phyloP scores from a whole-genome alignment of 1,140 invertebrate species.

The Aleiodes sp. region DNA sequence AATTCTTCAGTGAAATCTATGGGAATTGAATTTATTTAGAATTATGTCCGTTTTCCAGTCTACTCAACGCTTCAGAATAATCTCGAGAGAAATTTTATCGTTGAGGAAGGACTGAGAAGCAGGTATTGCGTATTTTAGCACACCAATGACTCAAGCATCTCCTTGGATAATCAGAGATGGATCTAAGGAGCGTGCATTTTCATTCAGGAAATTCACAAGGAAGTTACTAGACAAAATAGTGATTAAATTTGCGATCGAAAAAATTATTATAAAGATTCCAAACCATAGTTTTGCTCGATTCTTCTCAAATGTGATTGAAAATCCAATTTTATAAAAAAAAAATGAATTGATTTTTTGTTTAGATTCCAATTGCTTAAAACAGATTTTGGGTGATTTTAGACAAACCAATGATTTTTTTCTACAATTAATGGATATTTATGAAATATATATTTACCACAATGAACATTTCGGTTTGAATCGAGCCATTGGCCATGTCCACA shows the following conservation, averaged over 20 bases:
- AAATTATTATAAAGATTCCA: no score
- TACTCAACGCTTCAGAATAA: constrained; percentile 29
- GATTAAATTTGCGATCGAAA: not conserved
- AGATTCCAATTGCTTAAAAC: no score
- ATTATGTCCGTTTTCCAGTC: constrained; percentile 44
- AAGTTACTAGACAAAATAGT: not conserved
- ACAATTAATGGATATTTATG: no score
- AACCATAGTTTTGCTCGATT: no score
- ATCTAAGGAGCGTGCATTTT: constrained; percentile 62
- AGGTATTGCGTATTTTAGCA: constrained; percentile 63
- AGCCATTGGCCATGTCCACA: constrained; percentile 49
- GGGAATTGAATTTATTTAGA: not conserved
- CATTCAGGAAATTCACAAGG: not conserved
- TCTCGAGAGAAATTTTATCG: constrained; percentile 35
- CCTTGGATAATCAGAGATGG: constrained; percentile 35
- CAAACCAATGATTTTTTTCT: no score
- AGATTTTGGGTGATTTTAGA: no score
- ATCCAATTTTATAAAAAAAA: not conserved
- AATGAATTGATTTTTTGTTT: no score
- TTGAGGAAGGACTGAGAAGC: constrained; percentile 39
- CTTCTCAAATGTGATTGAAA: no score
- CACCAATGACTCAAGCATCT: constrained; percentile 64
- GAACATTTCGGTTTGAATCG: constrained; percentile 38
- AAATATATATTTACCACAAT: constrained; percentile 24
- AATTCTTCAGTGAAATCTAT: not conserved